Evolutionary conservation across 2,113 vertebrate genomes (phyloP), one percentile per base, ranked within the genome.

Genomic region (Odobenus rosmarus): DNA sequence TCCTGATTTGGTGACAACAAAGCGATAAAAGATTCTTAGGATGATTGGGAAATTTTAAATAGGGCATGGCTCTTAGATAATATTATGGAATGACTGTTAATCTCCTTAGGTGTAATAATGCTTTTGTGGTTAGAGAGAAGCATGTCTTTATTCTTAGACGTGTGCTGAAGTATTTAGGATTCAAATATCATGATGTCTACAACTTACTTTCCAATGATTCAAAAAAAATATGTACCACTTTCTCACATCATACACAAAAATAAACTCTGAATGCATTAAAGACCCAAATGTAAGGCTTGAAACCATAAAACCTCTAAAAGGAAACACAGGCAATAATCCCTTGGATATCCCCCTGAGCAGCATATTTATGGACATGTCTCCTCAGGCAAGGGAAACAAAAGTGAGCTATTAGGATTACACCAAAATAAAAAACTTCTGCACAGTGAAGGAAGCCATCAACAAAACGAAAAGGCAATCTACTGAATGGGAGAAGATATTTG

Each of bases 1-100:
- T 71, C 69, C 19, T 62, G 36, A 84, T 76, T 85, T 93, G 26
- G 51, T 71, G 62, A 94, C 90, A 93, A 80, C 49, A 96, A 90
- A 80, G 7, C 28, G 49, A 31, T 62, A 51, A 85, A 74, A 90
- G 13, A 69, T 69, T 86, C 71, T 49, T 71, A 82, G 51, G 23
- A 33, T 77, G 31, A 74, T 2, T 77, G 46, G n/a, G 4, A 39
- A 80, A 46, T 51, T 62, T 83, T 79, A 21, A 49, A 24, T 74
- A 51, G 13, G 49, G 62, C 9, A 39, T 71, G 55, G 24, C 16
- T 93, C 12, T 79, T 83, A 90, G 72, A 82, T 77, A 53, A n/a
- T 36, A 76, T 81, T 42, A 24, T 21, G 69, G 31, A 83, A 71
- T 39, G 9, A 83, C 12, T 87, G 24, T 46, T 88, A 19, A 51